Evolutionary conservation across 1,140 invertebrate species (phyloP), one percentile per base, ranked within the genome.

Genomic region (Teleopsis dalmanni): DNA sequence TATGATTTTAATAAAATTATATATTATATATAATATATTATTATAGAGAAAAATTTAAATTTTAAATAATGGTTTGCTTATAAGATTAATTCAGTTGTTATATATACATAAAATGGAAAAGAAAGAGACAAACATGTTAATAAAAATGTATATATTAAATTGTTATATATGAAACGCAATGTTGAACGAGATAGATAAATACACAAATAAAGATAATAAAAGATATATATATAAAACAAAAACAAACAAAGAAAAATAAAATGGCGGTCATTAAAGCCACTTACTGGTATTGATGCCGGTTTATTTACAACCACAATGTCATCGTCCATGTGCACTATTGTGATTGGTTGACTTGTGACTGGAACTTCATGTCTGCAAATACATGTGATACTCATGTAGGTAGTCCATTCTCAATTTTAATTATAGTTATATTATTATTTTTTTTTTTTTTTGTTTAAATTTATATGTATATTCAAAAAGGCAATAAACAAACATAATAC

Each of bases 281-380:
- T 85, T 85, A 87, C 93, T 74, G 97, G 97, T 78, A 99, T 95
- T 73, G 95, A 99, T 70, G 95, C 88, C 63, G 97, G 96, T 84
- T 99, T 99, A 82, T 99, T 95, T 72, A 99, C 88, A 72, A 99
- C 96, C 74, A 99, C 83, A 77, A 98, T 81, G 79, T 98, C 91
- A 75, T 96, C 90, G 80, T 92, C 91, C 80, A 96, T 91, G 78
- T 91, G 86, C 71, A 99, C 85, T 74, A 99, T 87, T 74, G 88
- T 87, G 77, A 98, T 90, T 69, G 86, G 84, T 77, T 89, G 84
- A 74, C 85, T 88, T 73, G 89, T 88, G 73, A 96, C 92, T 69
- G 93, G 92, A 75, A 95, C 89, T 84, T 98, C 94, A 82, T 97
- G 94, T 84, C 94, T 95, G 83, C 65, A 88, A 72, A 73, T 38